phyloP scores from a whole-genome alignment of 2,797 vertebrate genomes.

The Aphelocoma californica region DNA sequence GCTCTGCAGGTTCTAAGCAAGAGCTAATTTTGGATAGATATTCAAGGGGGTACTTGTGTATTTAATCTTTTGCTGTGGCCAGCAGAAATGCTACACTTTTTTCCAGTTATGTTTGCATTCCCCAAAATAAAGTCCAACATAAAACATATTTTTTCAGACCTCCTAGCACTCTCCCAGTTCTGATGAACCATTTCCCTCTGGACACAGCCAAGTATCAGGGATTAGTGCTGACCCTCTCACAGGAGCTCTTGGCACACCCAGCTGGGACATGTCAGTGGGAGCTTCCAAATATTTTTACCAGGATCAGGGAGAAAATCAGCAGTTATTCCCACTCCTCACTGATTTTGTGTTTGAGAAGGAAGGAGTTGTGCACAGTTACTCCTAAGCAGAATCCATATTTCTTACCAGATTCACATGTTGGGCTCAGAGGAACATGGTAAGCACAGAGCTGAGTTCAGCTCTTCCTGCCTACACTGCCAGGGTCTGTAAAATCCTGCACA shows the following conservation, averaged over 20 bases:
- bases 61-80: background rate
- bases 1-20: background rate
- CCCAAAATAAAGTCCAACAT: background rate
- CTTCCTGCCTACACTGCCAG: background rate
- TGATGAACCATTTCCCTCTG: background rate
- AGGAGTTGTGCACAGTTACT: background rate
- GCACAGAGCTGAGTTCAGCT: background rate
- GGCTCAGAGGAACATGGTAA: background rate
- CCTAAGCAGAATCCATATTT: background rate
- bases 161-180: background rate
- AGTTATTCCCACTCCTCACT: background rate
- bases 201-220: background rate
- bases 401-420: background rate
- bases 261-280: background rate
- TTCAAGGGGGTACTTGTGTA: fast-evolving
- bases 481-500: background rate
- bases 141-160: background rate
- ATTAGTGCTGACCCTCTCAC: background rate
- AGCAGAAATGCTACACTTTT: background rate
- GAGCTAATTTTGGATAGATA: background rate
- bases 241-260: background rate
- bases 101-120: background rate
- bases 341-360: background rate
- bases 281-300: background rate
- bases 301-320: background rate